Base-by-base conservation (phyloP, 2,888 invertebrate species). In the Nesidiocoris tenuis region DNA sequence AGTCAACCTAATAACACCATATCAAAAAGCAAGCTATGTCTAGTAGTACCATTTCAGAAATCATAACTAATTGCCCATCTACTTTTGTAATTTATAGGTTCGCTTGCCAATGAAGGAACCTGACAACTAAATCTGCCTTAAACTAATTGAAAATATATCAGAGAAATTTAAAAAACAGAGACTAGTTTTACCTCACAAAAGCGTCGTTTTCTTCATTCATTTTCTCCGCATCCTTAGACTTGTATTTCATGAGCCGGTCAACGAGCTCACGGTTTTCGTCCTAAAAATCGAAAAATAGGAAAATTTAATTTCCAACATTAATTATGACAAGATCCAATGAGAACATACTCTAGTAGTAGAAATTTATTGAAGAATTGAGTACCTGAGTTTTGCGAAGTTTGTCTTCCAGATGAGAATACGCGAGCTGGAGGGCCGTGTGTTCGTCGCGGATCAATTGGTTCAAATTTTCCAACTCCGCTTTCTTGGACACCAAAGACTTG, bases 121-220 rank as follows among this genome's bases (percentile, higher is more conserved):
- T n/a, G n/a, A n/a, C n/a, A n/a, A n/a, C n/a, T n/a, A n/a, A n/a
- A n/a, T n/a, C n/a, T n/a, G n/a, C n/a, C n/a, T n/a, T n/a, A n/a
- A n/a, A n/a, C n/a, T n/a, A n/a, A n/a, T n/a, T n/a, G n/a, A n/a
- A n/a, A n/a, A n/a, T n/a, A n/a, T n/a, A n/a, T n/a, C n/a, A n/a
- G n/a, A n/a, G n/a, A n/a, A n/a, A n/a, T n/a, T n/a, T n/a, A n/a
- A n/a, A n/a, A n/a, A n/a, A n/a, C n/a, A n/a, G n/a, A n/a, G n/a
- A n/a, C 39, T 39, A 70, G 66, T 54, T 79, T 79, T 79, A 95
- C 94, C 91, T 94, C 81, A 94, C 85, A 83, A 94, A 92, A 83
- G 91, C 91, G 84, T 98, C 98, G 86, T 98, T 98, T 85, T 98
- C 96, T 85, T 94, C 94, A 83, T 98, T 98, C 89, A 98, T 89